Percentiles rank a stretch among this genome's conserved stretches.
Conservation (phyloP, 2,113 vertebrate species). For the Cynocephalus volans region DNA sequence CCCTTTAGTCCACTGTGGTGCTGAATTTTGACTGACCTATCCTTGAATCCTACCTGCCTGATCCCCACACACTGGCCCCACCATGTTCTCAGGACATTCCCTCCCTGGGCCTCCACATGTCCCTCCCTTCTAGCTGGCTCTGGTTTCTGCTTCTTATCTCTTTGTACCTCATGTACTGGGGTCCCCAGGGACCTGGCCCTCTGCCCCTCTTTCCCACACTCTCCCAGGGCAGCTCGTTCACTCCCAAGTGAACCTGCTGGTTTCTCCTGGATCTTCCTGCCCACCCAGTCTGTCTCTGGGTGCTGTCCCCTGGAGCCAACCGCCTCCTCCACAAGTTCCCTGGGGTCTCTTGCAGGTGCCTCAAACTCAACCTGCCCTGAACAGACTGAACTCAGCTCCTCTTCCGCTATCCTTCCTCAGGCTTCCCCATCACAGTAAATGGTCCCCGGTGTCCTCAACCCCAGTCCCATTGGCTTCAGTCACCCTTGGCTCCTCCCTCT, state of each 20-base stretch:
- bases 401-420: neutral
- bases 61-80: neutral
- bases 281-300: neutral
- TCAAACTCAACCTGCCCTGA: neutral
- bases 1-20: neutral
- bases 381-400: too few relatives aligned
- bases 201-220: too few relatives aligned
- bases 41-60: neutral
- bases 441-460: too few relatives aligned
- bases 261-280: neutral
- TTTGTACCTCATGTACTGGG: neutral
- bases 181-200: neutral
- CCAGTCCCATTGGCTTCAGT: neutral
- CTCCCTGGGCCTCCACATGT: too few relatives aligned
- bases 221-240: neutral
- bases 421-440: neutral
- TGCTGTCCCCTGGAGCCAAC: accelerated
- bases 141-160: neutral
- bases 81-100: neutral
- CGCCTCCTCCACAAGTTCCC: neutral
- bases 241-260: neutral
- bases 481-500: neutral
- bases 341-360: neutral
- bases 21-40: neutral
- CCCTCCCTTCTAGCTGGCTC: neutral